phyloP scores from a whole-genome alignment of 2,113 vertebrate genomes.

The Crotalus tigris region DNA sequence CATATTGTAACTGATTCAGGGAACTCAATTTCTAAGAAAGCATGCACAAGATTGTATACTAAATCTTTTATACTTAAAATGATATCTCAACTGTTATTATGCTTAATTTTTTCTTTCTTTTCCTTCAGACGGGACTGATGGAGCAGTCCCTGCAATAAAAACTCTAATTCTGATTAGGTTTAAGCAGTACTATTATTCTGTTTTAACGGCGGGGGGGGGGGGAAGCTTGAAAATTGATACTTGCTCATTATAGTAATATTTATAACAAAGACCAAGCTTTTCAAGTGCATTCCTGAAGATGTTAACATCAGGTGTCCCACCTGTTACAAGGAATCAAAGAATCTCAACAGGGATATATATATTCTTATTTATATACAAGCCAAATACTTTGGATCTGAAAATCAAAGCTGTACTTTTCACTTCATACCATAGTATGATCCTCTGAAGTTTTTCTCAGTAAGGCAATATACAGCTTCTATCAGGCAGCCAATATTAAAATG shows the following conservation, averaged over 20 bases:
- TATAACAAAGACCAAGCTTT: background rate
- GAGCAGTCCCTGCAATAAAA: background rate
- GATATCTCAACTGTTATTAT: background rate
- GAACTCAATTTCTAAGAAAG: background rate
- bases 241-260: background rate
- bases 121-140: background rate
- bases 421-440: background rate
- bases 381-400: slow-evolving; percentile 14
- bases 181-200: background rate
- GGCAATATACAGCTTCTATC: slow-evolving; percentile 42
- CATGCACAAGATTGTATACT: background rate
- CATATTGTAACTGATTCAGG: background rate
- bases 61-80: background rate
- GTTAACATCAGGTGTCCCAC: background rate
- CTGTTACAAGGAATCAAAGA: background rate
- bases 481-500: slow-evolving; percentile 55
- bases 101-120: background rate
- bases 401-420: slow-evolving; percentile 16
- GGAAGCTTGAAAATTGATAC: background rate
- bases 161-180: background rate
- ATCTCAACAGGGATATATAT: background rate
- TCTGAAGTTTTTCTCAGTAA: slow-evolving; percentile 21
- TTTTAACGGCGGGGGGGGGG: background rate
- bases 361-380: accelerated
- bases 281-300: background rate